Base-by-base conservation (phyloP, 2,888 invertebrate species). In the Formica aserva region DNA sequence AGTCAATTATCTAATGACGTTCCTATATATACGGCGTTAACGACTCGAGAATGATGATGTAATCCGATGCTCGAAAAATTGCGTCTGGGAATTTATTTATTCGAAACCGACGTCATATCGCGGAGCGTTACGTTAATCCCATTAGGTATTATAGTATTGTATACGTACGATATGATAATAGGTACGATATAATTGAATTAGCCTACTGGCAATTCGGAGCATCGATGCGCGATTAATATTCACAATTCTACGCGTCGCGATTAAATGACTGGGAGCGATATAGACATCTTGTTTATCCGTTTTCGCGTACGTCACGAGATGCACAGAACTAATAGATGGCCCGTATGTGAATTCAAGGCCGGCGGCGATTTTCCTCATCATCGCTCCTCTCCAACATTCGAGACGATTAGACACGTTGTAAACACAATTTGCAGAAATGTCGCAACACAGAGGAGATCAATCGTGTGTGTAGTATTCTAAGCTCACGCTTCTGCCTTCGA, bases 311-410 rank as follows among this genome's bases (percentile, higher is more conserved):
- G 18, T 41, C 32, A n/a, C 48, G 57, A 63, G 22, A 22, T 26
- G 35, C 18, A 29, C 0, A 5, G 11, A 76, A 52, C 52, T 35
- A 35, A 57, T 57, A 35, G 38, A 60, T 15, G 13, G 1, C 3
- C 45, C 57, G 45, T 62, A 78, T 78, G 18, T 48, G 78, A 45
- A 78, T 72, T 72, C 78, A 80, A 80, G 78, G 72, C 45, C 60
- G 60, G 60, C 71, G n/a, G 48, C 71, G 65, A 71, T 45, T 26
- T 26, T 26, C 13, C 60, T 35, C 78, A 32, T 60, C 71, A 57
- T 77, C 29, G 69, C 18, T 6, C 52, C 13, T 18, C 75, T 26
- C 38, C 13, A 18, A 63, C 29, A 6, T 8, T 22, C 35, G 26
- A 18, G 26, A 62, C n/a, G 72, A 65, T 57, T 69, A 69, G 22